Base-by-base conservation (phyloP, 2,797 vertebrate genomes). In the Acanthurus leucopareius region DNA sequence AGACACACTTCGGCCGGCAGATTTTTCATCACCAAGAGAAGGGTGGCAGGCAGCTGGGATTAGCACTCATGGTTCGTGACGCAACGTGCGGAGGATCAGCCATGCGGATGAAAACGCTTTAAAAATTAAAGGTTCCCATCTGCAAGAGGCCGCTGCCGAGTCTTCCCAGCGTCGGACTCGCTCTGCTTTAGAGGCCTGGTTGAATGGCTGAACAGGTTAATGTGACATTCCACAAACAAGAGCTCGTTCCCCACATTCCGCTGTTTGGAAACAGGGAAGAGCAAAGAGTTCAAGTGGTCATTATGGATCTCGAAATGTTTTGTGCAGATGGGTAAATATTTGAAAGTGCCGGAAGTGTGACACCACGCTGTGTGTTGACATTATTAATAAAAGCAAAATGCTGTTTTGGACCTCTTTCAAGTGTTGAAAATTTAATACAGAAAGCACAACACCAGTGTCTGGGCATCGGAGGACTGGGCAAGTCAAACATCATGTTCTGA, bases 101-200 rank as follows among this genome's bases (percentile, higher is more conserved):
- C 93, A 92, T 65, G 93, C 86, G 81, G 85, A 93, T 71, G 68
- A 93, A 94, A 95, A 88, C 16, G 77, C 86, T 94, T 95, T 95
- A 95, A 96, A 95, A 94, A 95, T 95, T 94, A 77, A 96, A 94
- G 88, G 73, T 84, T 90, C 87, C 91, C 91, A 91, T 94, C 93
- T 93, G 92, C 78, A 74, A 82, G 84, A 81, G 86, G 86, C 81
- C 82, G 86, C 73, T 62, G 86, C 86, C 16, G 74, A 69, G 83
- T 78, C 87, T 86, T 92, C 84, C 76, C 82, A 59, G 90, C 84
- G 22, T 64, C 51, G 73, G 71, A 73, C 82, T 19, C 1, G 82
- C 85, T 86, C 89, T 66, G 87, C 88, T 86, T 91, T 67, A 82
- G 77, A 83, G 75, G 71, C 70, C 79, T 15, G 93, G 89, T 90